Evolutionary conservation across 1,140 invertebrate genomes (phyloP).

Genomic region (Psilanteris sp.): DNA sequence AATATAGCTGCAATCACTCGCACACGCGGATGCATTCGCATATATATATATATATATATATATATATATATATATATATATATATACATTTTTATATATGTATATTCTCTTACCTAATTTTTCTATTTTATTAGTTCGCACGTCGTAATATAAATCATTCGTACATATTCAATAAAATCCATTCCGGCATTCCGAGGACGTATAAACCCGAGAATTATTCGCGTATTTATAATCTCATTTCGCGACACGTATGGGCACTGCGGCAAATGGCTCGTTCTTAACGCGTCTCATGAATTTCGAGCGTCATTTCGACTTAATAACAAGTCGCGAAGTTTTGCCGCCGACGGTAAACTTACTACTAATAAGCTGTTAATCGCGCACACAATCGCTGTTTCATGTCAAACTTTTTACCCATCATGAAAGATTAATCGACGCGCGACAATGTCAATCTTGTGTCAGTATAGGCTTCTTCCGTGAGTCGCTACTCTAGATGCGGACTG

Average conservation of each 20-base stretch:
- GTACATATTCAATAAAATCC: constrained; percentile 36
- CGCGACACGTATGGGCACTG: constrained; percentile 1
- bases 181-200: not conserved
- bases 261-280: constrained; percentile 31
- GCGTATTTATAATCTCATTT: constrained; percentile 34
- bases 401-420: not conserved
- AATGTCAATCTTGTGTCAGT: constrained; percentile 16
- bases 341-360: not conserved
- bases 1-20: not conserved
- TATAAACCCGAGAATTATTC: constrained; percentile 21
- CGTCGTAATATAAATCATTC: constrained; percentile 41
- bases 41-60: too few relatives aligned
- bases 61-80: too few relatives aligned
- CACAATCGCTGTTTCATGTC: not conserved
- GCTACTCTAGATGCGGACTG: constrained; percentile 16
- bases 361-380: constrained; percentile 6
- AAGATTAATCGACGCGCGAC: constrained; percentile 28
- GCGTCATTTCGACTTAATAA: constrained; percentile 11
- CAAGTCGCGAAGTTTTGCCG: not conserved
- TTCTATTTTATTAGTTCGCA: constrained; percentile 35
- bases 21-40: not conserved
- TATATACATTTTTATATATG: too few relatives aligned
- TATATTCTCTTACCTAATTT: constrained; percentile 20
- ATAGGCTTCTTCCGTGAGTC: constrained; percentile 18
- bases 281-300: constrained; percentile 9